Evolutionary conservation across 2,888 invertebrate species (phyloP).

Genomic region (Brachyopa scutellaris): DNA sequence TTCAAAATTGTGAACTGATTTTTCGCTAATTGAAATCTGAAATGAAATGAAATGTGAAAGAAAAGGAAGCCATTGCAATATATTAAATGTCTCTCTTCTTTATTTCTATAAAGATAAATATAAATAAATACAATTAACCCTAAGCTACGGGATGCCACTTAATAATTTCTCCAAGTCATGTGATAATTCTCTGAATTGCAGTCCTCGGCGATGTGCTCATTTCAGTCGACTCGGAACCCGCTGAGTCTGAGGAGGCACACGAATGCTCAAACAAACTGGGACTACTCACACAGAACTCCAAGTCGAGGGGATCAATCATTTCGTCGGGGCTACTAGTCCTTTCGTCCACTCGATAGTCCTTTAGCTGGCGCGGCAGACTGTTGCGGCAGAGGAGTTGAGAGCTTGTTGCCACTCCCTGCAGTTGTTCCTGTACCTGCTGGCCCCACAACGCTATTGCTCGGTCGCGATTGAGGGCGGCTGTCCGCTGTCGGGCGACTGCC

Average conservation of each 20-base stretch:
- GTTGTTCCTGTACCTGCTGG: conserved; percentile 75
- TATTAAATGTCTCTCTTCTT: neutral
- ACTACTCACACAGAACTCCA: conserved; percentile 81
- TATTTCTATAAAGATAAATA: conserved; percentile 2
- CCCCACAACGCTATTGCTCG: conserved; percentile 81
- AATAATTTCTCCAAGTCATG: conserved; percentile 35
- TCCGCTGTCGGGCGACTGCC: conserved; percentile 75
- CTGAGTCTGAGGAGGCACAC: conserved; percentile 75
- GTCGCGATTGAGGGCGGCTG: conserved; percentile 80
- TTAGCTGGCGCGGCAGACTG: conserved; percentile 81
- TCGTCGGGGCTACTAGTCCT: conserved; percentile 76
- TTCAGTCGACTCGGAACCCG: conserved; percentile 74
- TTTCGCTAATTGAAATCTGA: too few species aligned
- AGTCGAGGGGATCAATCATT: conserved; percentile 77
- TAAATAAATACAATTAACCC: conserved; percentile 35
- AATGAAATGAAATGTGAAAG: too few species aligned
- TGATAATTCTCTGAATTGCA: conserved; percentile 77
- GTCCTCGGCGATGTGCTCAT: conserved; percentile 79
- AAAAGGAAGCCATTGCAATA: neutral
- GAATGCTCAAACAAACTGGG: conserved; percentile 81
- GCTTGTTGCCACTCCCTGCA: conserved; percentile 75
- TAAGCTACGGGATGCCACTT: conserved; percentile 15
- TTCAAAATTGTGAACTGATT: too few species aligned
- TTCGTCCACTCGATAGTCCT: conserved; percentile 75
- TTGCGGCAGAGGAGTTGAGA: conserved; percentile 79